These are phyloP conservation scores for Cliona cf. orientalis DNA, from an alignment of 37 sponge, comb jelly and placozoan species.

Conservation along the genomic window DNA sequence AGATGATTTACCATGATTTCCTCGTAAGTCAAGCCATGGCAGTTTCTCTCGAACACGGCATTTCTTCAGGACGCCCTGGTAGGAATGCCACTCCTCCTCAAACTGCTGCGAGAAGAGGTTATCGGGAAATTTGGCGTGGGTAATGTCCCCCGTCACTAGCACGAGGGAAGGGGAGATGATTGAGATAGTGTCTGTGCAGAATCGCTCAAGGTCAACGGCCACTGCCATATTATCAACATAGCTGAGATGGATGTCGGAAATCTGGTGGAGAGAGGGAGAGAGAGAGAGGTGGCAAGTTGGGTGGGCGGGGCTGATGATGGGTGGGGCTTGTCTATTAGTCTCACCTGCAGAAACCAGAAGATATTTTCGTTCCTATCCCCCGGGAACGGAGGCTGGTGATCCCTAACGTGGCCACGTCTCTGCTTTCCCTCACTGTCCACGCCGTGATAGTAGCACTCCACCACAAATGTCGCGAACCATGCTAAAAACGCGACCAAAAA, in stretches of 20 bases:
- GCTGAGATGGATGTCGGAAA: constrained; percentile 90
- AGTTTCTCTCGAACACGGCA: constrained; percentile 31
- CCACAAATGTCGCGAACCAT: constrained; percentile 26
- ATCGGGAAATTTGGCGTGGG: constrained; percentile 77
- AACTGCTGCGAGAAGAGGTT: constrained; percentile 63
- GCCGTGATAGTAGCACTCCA: constrained; percentile 26
- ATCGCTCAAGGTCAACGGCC: constrained; percentile 2
- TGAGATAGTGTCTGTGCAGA: constrained; percentile 29
- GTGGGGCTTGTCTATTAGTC: not conserved
- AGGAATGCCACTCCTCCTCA: constrained; percentile 77
- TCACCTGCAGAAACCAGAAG: constrained; percentile 88
- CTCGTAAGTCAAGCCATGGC: constrained; percentile 88
- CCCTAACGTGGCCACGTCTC: not conserved
- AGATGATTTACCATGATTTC: constrained; percentile 78
- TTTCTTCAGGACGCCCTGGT: constrained; percentile 49
- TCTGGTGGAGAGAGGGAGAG: too few relatives aligned
- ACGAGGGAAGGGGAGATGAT: constrained; percentile 54
- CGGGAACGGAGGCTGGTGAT: constrained; percentile 47
- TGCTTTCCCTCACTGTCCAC: not conserved
- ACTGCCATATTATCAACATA: constrained; percentile 15
- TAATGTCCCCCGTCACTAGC: constrained; percentile 83
- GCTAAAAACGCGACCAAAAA: constrained; percentile 13
- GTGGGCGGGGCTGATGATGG: not conserved
- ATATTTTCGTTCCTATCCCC: constrained; percentile 51
- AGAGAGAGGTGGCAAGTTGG: not conserved